phyloP scores from a whole-genome alignment of 2,797 vertebrate species.

The Xenopus petersii region DNA sequence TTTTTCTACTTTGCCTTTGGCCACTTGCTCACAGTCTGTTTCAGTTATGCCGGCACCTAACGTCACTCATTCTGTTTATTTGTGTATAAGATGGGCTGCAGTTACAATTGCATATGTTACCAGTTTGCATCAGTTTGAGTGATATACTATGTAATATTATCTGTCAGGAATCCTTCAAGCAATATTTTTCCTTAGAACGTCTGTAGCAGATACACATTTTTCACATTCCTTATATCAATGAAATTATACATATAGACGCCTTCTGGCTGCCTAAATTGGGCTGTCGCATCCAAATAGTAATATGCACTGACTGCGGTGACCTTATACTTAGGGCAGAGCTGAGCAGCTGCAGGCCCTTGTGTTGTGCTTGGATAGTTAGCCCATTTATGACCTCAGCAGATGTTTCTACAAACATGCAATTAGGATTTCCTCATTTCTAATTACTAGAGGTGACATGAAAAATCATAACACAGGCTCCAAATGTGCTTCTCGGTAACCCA shows the following conservation, averaged over 20 bases:
- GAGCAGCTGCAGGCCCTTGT: conserved; percentile 58
- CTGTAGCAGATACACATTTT: conserved; percentile 46
- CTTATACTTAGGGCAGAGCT: conserved; percentile 51
- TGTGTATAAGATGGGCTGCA: no score
- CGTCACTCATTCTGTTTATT: no score
- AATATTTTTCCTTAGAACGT: conserved; percentile 48
- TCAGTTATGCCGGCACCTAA: no score
- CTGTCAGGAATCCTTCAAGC: conserved; percentile 52
- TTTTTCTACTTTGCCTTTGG: no score
- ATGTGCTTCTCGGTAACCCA: conserved; percentile 47
- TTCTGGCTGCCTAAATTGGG: conserved; percentile 57
- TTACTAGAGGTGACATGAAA: conserved; percentile 59
- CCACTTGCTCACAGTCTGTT: no score
- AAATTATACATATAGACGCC: conserved; percentile 49
- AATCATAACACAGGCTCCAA: conserved; percentile 50
- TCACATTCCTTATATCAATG: conserved; percentile 53
- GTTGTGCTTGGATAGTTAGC: conserved; percentile 52
- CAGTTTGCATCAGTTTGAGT: conserved; percentile 45
- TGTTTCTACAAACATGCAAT: conserved; percentile 61
- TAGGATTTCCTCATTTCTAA: conserved; percentile 54
- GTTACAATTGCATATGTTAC: no score
- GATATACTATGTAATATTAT: conserved; percentile 46
- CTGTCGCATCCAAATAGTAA: conserved; percentile 55
- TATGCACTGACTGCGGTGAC: conserved; percentile 55
- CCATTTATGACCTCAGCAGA: conserved; percentile 60